Conservation (phyloP, 2,113 vertebrate genomes). For the Trichechus manatus region DNA sequence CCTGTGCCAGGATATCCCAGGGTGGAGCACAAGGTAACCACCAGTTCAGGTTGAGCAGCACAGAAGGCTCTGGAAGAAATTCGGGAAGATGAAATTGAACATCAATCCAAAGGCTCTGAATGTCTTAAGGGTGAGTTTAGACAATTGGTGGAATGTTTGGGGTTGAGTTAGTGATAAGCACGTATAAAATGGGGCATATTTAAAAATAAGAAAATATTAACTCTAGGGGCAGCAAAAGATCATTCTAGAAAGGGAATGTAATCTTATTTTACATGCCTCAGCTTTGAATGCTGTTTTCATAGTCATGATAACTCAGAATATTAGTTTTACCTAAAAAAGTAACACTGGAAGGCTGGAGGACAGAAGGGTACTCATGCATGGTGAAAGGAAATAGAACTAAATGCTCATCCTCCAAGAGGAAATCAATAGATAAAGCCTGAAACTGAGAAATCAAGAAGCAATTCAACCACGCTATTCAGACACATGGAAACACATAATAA, state of each 20-base stretch:
- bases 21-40: background rate
- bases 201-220: background rate
- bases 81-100: background rate
- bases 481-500: background rate
- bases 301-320: background rate
- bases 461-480: background rate
- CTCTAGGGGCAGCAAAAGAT: background rate
- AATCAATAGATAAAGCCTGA: background rate
- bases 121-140: background rate
- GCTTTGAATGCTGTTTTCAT: background rate
- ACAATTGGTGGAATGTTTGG: background rate
- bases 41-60: background rate
- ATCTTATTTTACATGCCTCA: background rate
- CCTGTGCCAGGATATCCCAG: background rate
- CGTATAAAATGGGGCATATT: background rate
- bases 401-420: background rate
- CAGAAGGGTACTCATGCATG: rapidly evolving
- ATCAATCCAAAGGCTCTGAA: background rate
- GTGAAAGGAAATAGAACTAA: background rate
- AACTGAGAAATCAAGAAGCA: background rate
- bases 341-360: background rate
- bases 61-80: background rate
- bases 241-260: background rate
- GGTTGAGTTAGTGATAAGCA: background rate
- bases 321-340: background rate